Conservation (phyloP, 2,113 vertebrate species). For the Rhipidura dahli region DNA sequence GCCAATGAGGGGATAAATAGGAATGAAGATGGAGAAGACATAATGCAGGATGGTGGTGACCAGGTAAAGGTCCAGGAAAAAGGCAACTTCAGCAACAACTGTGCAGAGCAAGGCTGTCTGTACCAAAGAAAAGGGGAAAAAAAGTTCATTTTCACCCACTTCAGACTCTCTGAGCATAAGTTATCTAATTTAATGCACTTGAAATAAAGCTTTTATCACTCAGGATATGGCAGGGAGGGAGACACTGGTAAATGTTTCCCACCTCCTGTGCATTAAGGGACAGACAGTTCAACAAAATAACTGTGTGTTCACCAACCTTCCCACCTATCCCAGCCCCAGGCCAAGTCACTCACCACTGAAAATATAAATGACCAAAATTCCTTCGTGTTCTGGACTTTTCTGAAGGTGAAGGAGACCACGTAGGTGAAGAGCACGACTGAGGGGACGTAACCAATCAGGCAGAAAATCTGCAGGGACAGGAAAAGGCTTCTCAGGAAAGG, state of each 20-base stretch:
- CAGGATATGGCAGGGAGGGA: not conserved
- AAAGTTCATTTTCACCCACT: not conserved
- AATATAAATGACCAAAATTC: slow-evolving; percentile 94
- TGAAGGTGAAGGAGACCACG: slow-evolving; percentile 87
- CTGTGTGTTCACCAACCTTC: not conserved
- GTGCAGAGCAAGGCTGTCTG: slow-evolving; percentile 74
- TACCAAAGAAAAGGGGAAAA: not conserved
- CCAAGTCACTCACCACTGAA: slow-evolving; percentile 86
- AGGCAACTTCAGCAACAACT: slow-evolving; percentile 75
- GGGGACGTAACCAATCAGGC: slow-evolving; percentile 85
- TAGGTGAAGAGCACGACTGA: slow-evolving; percentile 93
- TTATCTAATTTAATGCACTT: not conserved
- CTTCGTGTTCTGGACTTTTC: slow-evolving; percentile 87
- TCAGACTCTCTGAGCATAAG: not conserved
- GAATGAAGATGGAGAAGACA: slow-evolving; percentile 84
- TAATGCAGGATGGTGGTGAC: slow-evolving; percentile 80
- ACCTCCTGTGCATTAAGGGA: not conserved
- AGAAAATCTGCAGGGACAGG: slow-evolving; percentile 80
- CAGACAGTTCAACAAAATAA: not conserved
- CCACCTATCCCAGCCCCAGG: not conserved
- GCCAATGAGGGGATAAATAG: slow-evolving; percentile 91
- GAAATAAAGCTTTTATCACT: not conserved
- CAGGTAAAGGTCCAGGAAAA: slow-evolving; percentile 73
- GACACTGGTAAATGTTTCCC: not conserved
- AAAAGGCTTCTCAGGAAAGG: not conserved